Conservation (phyloP, 2,113 vertebrate species). For the Vimba vimba region DNA sequence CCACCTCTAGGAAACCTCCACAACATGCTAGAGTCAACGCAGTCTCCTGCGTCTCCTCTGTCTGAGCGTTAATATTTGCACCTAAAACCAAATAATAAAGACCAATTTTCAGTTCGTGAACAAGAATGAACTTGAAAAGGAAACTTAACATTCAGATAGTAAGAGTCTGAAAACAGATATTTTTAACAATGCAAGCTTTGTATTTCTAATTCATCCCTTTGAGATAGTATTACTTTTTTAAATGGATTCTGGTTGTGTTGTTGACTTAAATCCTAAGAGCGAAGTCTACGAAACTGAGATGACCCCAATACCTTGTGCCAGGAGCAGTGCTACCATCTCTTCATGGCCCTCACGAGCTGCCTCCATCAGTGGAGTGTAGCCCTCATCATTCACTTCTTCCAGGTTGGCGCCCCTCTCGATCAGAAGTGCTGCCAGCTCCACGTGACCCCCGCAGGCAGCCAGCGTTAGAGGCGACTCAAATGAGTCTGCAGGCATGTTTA, state of each 20-base stretch:
- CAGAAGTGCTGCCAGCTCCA: slow-evolving; percentile 93
- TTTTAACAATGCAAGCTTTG: too few species aligned
- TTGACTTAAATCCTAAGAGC: neutral
- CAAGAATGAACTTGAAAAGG: neutral
- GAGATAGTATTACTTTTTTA: neutral
- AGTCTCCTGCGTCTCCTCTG: slow-evolving; percentile 98
- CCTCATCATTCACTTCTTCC: slow-evolving; percentile 99
- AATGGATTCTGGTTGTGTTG: neutral
- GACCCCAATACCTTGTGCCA: slow-evolving; percentile 89
- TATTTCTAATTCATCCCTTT: neutral
- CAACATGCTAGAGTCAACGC: slow-evolving; percentile 97
- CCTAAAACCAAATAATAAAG: slow-evolving; percentile 71
- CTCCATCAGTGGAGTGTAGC: slow-evolving; percentile 98
- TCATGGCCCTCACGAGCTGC: slow-evolving; percentile 97
- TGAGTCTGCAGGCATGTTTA: slow-evolving; percentile 99
- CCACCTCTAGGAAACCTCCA: slow-evolving; percentile 97
- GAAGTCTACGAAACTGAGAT: neutral
- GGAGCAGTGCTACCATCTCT: slow-evolving; percentile 97
- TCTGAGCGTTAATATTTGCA: slow-evolving; percentile 98
- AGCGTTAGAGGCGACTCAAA: slow-evolving; percentile 97
- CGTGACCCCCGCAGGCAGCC: slow-evolving; percentile 95
- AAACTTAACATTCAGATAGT: neutral
- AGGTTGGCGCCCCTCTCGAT: slow-evolving; percentile 98
- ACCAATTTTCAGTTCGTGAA: neutral
- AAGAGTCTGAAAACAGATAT: neutral